Evolutionary conservation across 1,140 invertebrate species (phyloP).

Genomic region (Palaemon carinicauda): DNA sequence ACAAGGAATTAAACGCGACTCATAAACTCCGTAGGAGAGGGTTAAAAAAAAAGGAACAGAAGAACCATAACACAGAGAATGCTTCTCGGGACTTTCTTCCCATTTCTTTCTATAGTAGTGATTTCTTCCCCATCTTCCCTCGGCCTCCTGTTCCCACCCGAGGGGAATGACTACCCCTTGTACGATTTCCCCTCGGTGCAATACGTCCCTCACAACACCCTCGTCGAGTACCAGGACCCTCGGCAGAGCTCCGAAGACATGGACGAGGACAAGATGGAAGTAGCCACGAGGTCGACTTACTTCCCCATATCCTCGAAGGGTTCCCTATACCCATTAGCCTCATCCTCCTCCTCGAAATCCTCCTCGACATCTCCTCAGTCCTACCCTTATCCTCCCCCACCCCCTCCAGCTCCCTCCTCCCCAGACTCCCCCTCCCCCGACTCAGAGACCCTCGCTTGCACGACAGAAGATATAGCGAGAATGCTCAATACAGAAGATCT

Average conservation of each 20-base stretch:
- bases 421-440: background rate
- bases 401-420: background rate
- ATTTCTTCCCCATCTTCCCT: background rate
- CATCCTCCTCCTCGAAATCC: background rate
- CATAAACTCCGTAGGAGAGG: background rate
- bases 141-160: constrained; percentile 19
- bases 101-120: background rate
- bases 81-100: background rate
- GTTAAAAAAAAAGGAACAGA: background rate
- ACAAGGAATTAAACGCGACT: too few species aligned
- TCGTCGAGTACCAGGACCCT: background rate
- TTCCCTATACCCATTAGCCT: background rate
- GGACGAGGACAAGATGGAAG: background rate
- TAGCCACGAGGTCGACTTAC: background rate
- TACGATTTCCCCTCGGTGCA: constrained; percentile 21
- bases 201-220: constrained; percentile 20
- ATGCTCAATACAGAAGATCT: constrained; percentile 17
- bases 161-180: constrained; percentile 10
- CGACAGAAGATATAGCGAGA: constrained; percentile 10
- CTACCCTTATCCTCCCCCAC: background rate
- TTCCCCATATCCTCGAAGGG: background rate
- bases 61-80: background rate
- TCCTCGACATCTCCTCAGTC: background rate
- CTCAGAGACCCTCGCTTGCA: background rate
- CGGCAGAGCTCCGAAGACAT: background rate